Conservation (phyloP, 2,888 invertebrate species). For the Plebejus anna region DNA sequence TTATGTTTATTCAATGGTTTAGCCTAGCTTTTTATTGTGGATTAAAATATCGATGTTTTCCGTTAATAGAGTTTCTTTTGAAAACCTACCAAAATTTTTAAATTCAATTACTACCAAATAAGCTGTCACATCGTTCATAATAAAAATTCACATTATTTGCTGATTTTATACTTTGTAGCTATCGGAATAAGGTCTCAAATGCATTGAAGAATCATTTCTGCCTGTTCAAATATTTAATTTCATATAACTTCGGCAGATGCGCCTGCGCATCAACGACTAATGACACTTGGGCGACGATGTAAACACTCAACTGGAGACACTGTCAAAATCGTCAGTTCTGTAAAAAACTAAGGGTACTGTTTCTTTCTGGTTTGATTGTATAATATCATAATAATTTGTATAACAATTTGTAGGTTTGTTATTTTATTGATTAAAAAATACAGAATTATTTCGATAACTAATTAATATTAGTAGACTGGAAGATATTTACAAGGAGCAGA, state of each 20-base stretch:
- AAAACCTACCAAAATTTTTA: not conserved
- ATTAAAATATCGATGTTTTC: too few species aligned
- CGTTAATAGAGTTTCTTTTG: too few species aligned
- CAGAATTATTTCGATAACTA: too few species aligned
- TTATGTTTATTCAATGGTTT: too few species aligned
- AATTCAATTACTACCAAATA: not conserved
- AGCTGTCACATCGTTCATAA: not conserved
- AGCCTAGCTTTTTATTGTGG: too few species aligned
- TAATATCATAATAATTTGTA: conserved; percentile 29
- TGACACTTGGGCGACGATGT: conserved; percentile 72
- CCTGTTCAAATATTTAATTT: conserved; percentile 36
- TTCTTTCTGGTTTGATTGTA: conserved; percentile 46
- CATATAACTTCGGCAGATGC: conserved; percentile 67
- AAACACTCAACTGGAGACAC: conserved; percentile 62
- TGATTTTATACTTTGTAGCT: conserved; percentile 34
- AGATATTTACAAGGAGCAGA: not conserved
- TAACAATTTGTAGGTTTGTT: not conserved
- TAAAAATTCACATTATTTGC: not conserved
- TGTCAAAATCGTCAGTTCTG: conserved; percentile 65
- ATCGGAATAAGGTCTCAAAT: conserved; percentile 14
- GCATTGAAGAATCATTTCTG: not conserved
- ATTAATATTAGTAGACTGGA: too few species aligned
- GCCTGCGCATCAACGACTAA: conserved; percentile 66
- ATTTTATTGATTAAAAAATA: not conserved
- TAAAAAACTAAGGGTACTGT: conserved; percentile 49